phyloP scores from a whole-genome alignment of 1,140 invertebrate species.

The Acromyrmex charruanus region DNA sequence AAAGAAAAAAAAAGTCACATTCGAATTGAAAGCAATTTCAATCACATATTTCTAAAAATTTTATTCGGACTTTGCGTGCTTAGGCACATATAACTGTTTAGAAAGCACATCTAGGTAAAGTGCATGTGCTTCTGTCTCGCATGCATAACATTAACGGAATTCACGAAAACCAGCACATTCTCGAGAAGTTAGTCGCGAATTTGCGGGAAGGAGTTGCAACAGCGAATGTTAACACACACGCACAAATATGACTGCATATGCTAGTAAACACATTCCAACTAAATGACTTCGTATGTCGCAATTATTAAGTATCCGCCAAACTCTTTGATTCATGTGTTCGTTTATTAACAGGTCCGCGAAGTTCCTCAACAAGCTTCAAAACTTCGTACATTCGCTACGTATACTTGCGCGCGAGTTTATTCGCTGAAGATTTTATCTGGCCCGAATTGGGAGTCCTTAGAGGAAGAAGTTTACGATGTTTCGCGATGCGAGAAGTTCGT shows the following conservation, averaged over 20 bases:
- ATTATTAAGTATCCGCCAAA: conserved; percentile 36
- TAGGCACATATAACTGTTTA: neutral
- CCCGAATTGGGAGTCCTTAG: conserved; percentile 1
- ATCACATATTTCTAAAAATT: neutral
- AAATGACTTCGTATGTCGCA: neutral
- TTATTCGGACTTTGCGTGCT: neutral
- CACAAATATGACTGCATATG: too few species aligned
- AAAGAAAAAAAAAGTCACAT: neutral
- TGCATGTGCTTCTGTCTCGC: neutral
- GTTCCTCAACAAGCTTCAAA: conserved; percentile 13
- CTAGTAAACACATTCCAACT: neutral
- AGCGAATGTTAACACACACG: neutral
- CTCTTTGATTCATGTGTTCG: conserved; percentile 39
- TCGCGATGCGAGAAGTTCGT: conserved; percentile 36
- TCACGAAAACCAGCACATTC: conserved; percentile 18
- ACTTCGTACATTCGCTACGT: conserved; percentile 19
- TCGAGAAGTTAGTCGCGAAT: conserved; percentile 7
- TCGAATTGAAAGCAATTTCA: conserved; percentile 1
- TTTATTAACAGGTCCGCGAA: conserved; percentile 35
- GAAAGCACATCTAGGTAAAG: conserved; percentile 9
- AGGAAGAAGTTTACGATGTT: neutral
- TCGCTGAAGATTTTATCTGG: conserved; percentile 24
- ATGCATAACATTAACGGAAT: neutral
- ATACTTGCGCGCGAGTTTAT: conserved; percentile 6
- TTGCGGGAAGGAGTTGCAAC: conserved; percentile 4